Evolutionary conservation across 2,797 vertebrate genomes (phyloP).

Genomic region (Pterois miles): DNA sequence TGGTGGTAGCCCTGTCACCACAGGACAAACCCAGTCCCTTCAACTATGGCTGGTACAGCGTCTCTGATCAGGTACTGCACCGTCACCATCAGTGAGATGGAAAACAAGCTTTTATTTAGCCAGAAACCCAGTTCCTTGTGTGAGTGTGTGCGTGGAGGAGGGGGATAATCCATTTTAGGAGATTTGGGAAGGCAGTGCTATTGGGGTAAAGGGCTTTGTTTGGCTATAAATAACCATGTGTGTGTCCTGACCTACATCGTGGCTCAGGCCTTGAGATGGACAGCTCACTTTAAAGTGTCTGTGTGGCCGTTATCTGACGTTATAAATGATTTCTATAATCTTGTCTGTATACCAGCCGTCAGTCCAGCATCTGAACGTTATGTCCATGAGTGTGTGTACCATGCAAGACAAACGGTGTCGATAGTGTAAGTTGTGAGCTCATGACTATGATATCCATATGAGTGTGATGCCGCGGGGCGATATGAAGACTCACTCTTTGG

Average conservation of each 20-base stretch:
- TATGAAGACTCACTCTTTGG: no score
- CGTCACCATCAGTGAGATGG: no score
- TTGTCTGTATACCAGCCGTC: slow-evolving; percentile 27
- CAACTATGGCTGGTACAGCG: slow-evolving; percentile 95
- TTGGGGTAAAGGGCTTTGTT: slow-evolving; percentile 77
- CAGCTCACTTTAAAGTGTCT: slow-evolving; percentile 21
- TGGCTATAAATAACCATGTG: slow-evolving; percentile 76
- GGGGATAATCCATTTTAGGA: slow-evolving; percentile 42
- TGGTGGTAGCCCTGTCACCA: slow-evolving; percentile 89
- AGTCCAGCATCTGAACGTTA: no score
- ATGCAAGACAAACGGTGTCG: no score
- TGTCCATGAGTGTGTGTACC: no score
- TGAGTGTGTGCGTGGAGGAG: neutral
- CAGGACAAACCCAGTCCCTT: slow-evolving; percentile 89
- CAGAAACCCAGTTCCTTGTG: neutral
- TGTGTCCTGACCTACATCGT: slow-evolving; percentile 69
- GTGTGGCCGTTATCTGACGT: slow-evolving; percentile 33
- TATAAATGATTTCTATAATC: slow-evolving; percentile 12
- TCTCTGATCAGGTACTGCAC: slow-evolving; percentile 90
- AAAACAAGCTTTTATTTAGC: neutral
- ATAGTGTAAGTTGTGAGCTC: no score
- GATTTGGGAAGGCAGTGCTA: slow-evolving; percentile 64
- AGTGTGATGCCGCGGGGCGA: no score
- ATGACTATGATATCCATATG: no score
- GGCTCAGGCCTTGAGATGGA: slow-evolving; percentile 46